A percentile compares a stretch with the other conserved stretches of the same genome.
phyloP scores from a whole-genome alignment of 2,888 invertebrate species.

The Ophion ventricosus region DNA sequence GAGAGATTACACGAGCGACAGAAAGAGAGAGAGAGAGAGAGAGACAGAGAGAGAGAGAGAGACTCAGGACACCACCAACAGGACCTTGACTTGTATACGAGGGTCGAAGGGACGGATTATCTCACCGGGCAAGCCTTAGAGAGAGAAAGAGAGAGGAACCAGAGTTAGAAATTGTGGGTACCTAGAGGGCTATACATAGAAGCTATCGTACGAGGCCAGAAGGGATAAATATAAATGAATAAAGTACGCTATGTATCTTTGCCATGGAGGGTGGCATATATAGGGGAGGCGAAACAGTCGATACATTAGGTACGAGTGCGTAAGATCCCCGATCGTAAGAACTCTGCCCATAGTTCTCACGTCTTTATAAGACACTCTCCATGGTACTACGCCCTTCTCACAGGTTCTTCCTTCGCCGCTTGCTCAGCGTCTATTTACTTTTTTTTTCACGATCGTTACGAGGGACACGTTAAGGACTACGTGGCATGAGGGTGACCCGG shows the following conservation, averaged over 20 bases:
- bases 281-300: conserved; percentile 27
- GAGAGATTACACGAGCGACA: conserved; percentile 60
- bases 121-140: conserved; percentile 33
- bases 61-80: conserved; percentile 52
- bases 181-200: conserved; percentile 36
- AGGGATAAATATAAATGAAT: conserved; percentile 62
- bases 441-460: conserved; percentile 19
- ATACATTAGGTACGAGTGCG: conserved; percentile 48
- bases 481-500: conserved; percentile 41
- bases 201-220: conserved; percentile 34
- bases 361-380: conserved; percentile 35
- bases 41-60: conserved; percentile 28
- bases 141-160: conserved; percentile 37
- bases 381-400: conserved; percentile 39
- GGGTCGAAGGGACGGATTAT: conserved; percentile 62
- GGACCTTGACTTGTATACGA: conserved; percentile 65
- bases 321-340: conserved; percentile 49
- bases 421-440: neutral
- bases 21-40: conserved; percentile 21
- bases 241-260: conserved; percentile 57
- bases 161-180: conserved; percentile 55
- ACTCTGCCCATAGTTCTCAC: conserved; percentile 51
- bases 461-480: conserved; percentile 37
- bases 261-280: conserved; percentile 46
- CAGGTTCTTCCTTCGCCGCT: conserved; percentile 17